Conservation (phyloP, 1,140 invertebrate genomes). For the Nomia melanderi region DNA sequence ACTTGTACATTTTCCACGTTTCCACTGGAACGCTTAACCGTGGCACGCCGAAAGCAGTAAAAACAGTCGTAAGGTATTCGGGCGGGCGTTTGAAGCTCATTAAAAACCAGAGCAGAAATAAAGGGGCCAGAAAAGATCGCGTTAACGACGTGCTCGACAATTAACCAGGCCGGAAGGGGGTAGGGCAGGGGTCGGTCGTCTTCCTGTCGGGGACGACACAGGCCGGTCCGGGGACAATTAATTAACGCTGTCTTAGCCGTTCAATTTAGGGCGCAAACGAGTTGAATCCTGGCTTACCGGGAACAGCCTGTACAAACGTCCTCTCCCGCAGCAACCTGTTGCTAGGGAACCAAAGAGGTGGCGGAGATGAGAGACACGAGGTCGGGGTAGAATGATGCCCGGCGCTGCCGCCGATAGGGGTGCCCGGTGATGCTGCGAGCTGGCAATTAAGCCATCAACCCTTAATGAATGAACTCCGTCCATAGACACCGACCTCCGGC, state of each 20-base stretch:
- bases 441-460: constrained; percentile 81
- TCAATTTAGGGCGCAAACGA: constrained; percentile 75
- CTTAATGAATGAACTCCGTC: constrained; percentile 80
- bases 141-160: constrained; percentile 59
- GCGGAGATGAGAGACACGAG: constrained; percentile 55
- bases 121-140: constrained; percentile 57
- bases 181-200: constrained; percentile 28
- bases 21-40: too few relatives aligned
- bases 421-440: constrained; percentile 76
- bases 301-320: constrained; percentile 29
- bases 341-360: constrained; percentile 59
- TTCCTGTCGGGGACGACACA: constrained; percentile 51
- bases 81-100: constrained; percentile 44
- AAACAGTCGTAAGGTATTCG: neutral
- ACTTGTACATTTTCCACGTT: too few relatives aligned
- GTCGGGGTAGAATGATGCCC: constrained; percentile 39
- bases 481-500: constrained; percentile 66
- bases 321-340: constrained; percentile 71
- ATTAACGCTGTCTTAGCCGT: constrained; percentile 73
- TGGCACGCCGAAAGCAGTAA: neutral
- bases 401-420: constrained; percentile 51
- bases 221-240: constrained; percentile 63
- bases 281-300: constrained; percentile 67
- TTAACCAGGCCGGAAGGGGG: constrained; percentile 32
- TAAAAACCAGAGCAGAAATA: constrained; percentile 43